A percentile compares a stretch with the other conserved stretches of the same genome.
Evolutionary conservation across 2,888 invertebrate species (phyloP).

Genomic region (Melinopterus prodromus): DNA sequence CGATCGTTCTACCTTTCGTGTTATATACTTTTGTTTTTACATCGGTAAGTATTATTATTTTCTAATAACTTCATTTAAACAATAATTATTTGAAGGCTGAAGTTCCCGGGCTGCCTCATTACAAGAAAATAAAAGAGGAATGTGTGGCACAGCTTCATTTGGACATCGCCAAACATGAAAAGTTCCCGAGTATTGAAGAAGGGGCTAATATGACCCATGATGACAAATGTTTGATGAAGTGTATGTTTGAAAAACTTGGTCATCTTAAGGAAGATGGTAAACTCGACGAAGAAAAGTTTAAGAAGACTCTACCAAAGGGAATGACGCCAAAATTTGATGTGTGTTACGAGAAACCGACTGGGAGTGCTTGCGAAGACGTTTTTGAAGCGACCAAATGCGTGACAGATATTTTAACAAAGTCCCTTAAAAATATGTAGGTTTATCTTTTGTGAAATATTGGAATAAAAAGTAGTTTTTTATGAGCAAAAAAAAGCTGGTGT

Average conservation of each 20-base stretch:
- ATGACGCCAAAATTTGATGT: neutral
- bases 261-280: neutral
- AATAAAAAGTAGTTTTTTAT: neutral
- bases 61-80: too few relatives aligned
- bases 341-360: neutral
- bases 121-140: neutral
- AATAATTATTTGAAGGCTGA: neutral
- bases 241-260: slow-evolving; percentile 5
- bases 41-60: neutral
- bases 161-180: neutral
- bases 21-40: neutral
- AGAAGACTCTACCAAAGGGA: neutral
- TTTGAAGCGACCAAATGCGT: neutral
- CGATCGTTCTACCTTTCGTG: neutral
- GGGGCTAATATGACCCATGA: neutral
- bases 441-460: neutral
- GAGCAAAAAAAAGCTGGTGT: too few relatives aligned
- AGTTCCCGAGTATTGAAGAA: neutral
- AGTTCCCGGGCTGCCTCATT: neutral
- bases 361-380: neutral
- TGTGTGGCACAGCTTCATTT: neutral
- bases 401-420: neutral
- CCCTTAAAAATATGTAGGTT: neutral
- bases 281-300: neutral
- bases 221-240: slow-evolving; percentile 7